Conservation (phyloP, 2,113 vertebrate genomes). For the Leptosomus discolor region DNA sequence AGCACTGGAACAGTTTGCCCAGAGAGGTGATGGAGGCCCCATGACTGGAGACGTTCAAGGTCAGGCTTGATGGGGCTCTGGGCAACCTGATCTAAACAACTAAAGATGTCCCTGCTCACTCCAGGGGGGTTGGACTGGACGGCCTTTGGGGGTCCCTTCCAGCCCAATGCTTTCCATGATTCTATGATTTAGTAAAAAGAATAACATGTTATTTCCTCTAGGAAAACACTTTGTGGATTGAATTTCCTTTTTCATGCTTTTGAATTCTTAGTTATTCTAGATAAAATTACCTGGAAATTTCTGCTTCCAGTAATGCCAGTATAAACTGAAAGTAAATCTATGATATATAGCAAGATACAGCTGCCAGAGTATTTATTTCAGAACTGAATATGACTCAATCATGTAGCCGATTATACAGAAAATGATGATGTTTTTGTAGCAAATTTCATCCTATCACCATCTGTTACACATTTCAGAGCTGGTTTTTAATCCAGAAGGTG, state of each 20-base stretch:
- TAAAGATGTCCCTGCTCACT: too few species aligned
- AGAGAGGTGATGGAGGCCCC: too few species aligned
- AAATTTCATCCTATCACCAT: background rate
- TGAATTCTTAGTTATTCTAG: background rate
- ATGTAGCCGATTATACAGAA: background rate
- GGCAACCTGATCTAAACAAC: too few species aligned
- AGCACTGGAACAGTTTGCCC: too few species aligned
- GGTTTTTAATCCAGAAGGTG: conserved; percentile 20
- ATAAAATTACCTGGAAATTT: background rate
- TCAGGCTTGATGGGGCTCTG: too few species aligned
- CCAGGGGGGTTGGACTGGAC: too few species aligned
- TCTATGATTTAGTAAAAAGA: too few species aligned
- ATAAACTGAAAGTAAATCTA: background rate
- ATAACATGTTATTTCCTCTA: background rate
- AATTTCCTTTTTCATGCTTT: background rate
- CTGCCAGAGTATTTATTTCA: background rate
- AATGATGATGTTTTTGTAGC: background rate
- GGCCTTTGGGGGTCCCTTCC: too few species aligned
- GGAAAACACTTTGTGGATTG: background rate
- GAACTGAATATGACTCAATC: background rate
- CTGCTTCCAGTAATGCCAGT: background rate
- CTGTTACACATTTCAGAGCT: background rate
- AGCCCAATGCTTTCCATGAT: too few species aligned
- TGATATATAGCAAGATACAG: background rate
- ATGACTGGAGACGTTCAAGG: too few species aligned